phyloP scores from a whole-genome alignment of 1,140 invertebrate species.

The Galleria mellonella region DNA sequence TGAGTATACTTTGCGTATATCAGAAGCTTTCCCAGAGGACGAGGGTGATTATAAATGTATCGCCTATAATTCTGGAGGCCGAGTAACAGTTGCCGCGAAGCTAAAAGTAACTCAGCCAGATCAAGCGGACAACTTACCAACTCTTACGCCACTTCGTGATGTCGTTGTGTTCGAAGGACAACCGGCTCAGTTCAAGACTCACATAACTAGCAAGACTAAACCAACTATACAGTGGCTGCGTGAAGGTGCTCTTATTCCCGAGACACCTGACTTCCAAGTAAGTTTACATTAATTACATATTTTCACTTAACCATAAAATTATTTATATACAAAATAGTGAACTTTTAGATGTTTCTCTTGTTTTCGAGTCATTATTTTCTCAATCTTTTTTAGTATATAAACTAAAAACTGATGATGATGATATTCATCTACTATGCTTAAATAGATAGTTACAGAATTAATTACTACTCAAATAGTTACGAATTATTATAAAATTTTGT shows the following conservation, averaged over 20 bases:
- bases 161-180: conserved; percentile 89
- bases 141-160: conserved; percentile 86
- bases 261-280: conserved; percentile 94
- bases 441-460: no score
- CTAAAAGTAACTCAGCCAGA: conserved; percentile 88
- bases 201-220: conserved; percentile 86
- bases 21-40: conserved; percentile 96
- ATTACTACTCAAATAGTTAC: no score
- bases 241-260: conserved; percentile 91
- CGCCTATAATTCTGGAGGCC: conserved; percentile 89
- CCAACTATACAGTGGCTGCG: conserved; percentile 93
- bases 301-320: no score
- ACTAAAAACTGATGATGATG: no score
- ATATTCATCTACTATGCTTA: no score
- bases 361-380: no score
- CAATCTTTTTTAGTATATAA: no score
- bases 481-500: no score
- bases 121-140: conserved; percentile 83
- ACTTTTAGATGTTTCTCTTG: no score
- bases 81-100: conserved; percentile 84
- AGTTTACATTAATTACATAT: conserved; percentile 10
- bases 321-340: no score
- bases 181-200: conserved; percentile 91
- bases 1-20: conserved; percentile 87
- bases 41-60: conserved; percentile 94